These are phyloP conservation scores for Eulemur coronatus DNA, from an alignment of 2,797 vertebrate genomes.

Conservation along the genomic window DNA sequence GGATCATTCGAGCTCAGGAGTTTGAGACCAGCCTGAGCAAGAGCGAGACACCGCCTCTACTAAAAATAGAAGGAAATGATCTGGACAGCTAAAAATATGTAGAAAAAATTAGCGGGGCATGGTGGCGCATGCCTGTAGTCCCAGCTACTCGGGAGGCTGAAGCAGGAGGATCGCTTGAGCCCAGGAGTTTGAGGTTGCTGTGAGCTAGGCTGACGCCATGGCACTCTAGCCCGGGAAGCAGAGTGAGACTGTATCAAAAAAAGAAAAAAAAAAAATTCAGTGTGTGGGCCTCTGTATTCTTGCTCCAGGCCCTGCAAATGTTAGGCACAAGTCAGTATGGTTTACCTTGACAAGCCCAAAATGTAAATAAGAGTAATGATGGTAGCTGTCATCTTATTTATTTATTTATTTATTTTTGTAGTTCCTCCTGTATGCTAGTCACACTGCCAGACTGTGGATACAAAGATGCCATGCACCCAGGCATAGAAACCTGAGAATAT, in stretches of 20 bases:
- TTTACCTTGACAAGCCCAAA: background rate
- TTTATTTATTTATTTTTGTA: background rate
- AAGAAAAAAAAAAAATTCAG: background rate
- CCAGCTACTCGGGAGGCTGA: no score
- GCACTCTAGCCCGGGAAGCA: no score
- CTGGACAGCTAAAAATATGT: no score
- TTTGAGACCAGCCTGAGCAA: no score
- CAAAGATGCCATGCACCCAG: background rate
- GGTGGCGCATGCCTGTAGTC: no score
- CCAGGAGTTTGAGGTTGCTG: no score
- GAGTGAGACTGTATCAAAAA: background rate
- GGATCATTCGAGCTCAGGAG: no score
- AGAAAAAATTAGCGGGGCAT: no score
- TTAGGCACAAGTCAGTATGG: background rate
- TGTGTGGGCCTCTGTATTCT: background rate
- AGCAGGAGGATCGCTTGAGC: no score
- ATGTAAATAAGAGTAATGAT: background rate
- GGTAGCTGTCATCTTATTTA: background rate
- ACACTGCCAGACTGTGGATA: background rate
- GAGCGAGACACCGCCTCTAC: no score
- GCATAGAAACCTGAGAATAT: background rate
- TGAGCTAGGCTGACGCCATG: no score
- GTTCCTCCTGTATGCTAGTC: background rate
- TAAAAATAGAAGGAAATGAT: no score
- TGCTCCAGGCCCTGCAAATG: background rate